Evolutionary conservation across 2,888 invertebrate species (phyloP), one percentile per base, ranked within the genome.

Genomic region (Pheosia gnoma): DNA sequence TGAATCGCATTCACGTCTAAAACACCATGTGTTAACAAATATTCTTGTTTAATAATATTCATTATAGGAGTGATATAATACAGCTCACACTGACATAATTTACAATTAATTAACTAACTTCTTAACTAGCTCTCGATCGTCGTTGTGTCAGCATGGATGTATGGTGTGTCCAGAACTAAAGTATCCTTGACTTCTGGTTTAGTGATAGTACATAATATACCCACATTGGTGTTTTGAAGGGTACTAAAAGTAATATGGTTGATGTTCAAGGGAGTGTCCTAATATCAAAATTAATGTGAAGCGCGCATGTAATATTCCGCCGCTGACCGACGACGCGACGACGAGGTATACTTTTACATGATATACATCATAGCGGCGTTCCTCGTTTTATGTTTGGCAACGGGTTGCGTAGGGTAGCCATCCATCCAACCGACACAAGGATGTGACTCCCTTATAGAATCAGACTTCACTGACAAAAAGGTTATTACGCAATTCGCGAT

Each of bases 281-380:
- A 36, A 54, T 54, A 54, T 38, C 37, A 54, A 54, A 54, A 54
- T 54, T 54, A 9, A 36, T 54, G 53, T 52, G 52, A 25, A 52
- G 36, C 53, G 7, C 11, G 9, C 37, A 5, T 53, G 10, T 25
- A 51, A 51, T 51, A 51, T 51, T 7, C 25, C 25, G 51, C 51
- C 25, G 9, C 51, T 47, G 47, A 47, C 47, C 25, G 51, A n/a
- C 13, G 25, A 25, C n/a, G n/a, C n/a, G 25, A 0, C 9, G 51
- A 25, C 51, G 51, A 51, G 0, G 51, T 51, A 51, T 51, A 8
- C 25, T 25, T 25, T 51, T 51, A 51, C 10, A 9, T 45, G 43
- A 45, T n/a, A 47, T 25, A 51, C 7, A 25, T 25, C 25, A 51
- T 51, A 51, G 51, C 51, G 13, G 13, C 25, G 51, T 25, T 51